These are phyloP conservation scores for Sylvilagus floridanus DNA, from an alignment of 2,797 vertebrate genomes.

Conservation along the genomic window DNA sequence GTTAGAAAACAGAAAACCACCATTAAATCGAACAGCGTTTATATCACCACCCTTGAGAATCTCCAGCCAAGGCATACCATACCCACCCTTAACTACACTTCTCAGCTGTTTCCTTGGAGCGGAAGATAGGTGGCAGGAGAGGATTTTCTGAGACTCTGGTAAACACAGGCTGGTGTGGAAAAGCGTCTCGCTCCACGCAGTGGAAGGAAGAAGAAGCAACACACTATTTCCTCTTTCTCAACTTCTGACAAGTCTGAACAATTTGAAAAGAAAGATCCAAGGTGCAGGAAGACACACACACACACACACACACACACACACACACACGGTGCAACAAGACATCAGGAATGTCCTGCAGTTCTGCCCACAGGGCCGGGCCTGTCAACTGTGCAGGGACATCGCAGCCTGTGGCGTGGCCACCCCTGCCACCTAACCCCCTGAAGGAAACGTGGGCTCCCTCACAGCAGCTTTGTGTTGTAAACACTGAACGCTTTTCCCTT, in stretches of 20 bases:
- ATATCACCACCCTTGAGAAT: background rate
- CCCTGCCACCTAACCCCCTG: background rate
- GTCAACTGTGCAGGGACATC: background rate
- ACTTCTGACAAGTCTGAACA: background rate
- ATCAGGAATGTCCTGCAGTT: background rate
- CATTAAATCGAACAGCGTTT: background rate
- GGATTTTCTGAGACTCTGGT: background rate
- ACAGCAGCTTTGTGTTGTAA: background rate
- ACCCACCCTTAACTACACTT: background rate
- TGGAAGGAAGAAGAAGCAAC: background rate
- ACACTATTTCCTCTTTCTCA: background rate
- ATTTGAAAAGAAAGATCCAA: background rate
- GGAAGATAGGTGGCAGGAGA: background rate
- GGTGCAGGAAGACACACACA: background rate
- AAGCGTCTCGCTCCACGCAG: background rate
- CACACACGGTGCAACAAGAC: background rate
- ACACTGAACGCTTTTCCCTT: background rate
- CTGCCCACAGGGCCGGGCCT: background rate
- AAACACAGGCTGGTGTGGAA: background rate
- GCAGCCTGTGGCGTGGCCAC: background rate
- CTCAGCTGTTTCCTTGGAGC: background rate
- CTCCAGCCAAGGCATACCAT: background rate
- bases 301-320: background rate
- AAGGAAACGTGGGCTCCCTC: background rate
- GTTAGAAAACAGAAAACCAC: constrained; percentile 51